Base-by-base conservation (phyloP, 2,888 invertebrate genomes). In the Aricia artaxerxes region DNA sequence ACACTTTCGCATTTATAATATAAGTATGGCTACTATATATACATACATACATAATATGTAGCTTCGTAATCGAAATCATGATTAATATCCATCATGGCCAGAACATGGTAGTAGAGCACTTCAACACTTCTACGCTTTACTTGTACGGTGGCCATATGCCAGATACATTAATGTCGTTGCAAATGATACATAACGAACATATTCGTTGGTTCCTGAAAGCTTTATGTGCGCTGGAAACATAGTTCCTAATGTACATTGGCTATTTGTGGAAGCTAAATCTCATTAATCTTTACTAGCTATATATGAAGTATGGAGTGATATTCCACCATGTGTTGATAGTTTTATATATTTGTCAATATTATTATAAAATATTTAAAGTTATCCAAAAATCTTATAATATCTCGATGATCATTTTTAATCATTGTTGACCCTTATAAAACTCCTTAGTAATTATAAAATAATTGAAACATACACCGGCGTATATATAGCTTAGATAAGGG, bases 171-270 rank as follows among this genome's bases (percentile, higher is more conserved):
- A 75, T 75, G 75, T 75, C 75, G 35, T 24, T 38, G 35, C 24
- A 69, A 69, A 69, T 69, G 69, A 16, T 69, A 38, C 69, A 69
- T 69, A 69, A 69, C 69, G 69, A 35, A 69, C n/a, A 61, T 24
- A 61, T 61, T 31, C 69, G 69, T 31, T 69, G 69, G 69, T 35
- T 69, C 69, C 69, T 69, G 69, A 69, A 69, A 69, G 69, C 69
- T 31, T 69, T 69, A 69, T 69, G 13, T 13, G 69, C 35, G 31
- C 4, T 69, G 4, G 35, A 69, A 35, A 69, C 31, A 69, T 61
- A 24, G 61, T 61, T 61, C 61, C n/a, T 61, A 61, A 61, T 61
- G 61, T 24, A 61, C 61, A 61, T n/a, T 61, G 61, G 24, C 61
- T 61, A 61, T 61, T 24, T 4, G 7, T 61, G 7, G 61, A 7